These are phyloP conservation scores for Zaprionus obscuricornis DNA, from an alignment of 2,888 invertebrate genomes.

Conservation along the genomic window DNA sequence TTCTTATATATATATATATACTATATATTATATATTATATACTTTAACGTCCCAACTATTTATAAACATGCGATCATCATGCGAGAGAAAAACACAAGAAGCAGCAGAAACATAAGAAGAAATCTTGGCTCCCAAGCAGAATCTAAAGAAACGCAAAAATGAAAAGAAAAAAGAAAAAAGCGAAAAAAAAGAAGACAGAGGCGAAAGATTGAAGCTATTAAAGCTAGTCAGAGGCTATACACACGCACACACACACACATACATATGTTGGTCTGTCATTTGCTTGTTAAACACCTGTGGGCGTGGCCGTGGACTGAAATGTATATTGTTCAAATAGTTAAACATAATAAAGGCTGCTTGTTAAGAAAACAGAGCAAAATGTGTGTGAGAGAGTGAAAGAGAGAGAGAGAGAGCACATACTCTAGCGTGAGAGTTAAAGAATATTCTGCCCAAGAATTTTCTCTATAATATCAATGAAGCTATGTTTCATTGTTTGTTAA, in stretches of 20 bases:
- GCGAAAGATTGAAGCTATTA: constrained; percentile 51
- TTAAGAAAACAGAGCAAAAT: no score
- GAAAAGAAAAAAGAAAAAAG: constrained; percentile 48
- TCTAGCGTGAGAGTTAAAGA: no score
- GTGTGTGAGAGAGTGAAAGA: no score
- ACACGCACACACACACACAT: constrained; percentile 1
- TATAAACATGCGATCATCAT: constrained; percentile 75
- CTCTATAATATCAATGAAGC: no score
- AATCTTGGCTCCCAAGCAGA: constrained; percentile 39
- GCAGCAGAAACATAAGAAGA: constrained; percentile 24
- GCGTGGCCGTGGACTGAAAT: constrained; percentile 33
- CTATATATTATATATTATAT: no score
- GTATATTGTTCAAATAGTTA: constrained; percentile 18
- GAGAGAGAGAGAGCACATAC: no score
- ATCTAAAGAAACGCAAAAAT: constrained; percentile 18
- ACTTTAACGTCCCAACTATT: constrained; percentile 65
- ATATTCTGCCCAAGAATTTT: no score
- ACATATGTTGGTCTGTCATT: constrained; percentile 40
- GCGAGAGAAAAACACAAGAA: constrained; percentile 32
- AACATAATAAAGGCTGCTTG: background rate
- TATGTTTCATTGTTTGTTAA: no score
- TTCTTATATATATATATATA: constrained; percentile 42
- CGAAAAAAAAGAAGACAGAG: constrained; percentile 13
- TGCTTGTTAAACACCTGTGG: constrained; percentile 42
- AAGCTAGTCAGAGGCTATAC: constrained; percentile 26